Evolutionary conservation across 2,113 vertebrate genomes (phyloP), one percentile per base, ranked within the genome.

Genomic region (Lophura nycthemera): DNA sequence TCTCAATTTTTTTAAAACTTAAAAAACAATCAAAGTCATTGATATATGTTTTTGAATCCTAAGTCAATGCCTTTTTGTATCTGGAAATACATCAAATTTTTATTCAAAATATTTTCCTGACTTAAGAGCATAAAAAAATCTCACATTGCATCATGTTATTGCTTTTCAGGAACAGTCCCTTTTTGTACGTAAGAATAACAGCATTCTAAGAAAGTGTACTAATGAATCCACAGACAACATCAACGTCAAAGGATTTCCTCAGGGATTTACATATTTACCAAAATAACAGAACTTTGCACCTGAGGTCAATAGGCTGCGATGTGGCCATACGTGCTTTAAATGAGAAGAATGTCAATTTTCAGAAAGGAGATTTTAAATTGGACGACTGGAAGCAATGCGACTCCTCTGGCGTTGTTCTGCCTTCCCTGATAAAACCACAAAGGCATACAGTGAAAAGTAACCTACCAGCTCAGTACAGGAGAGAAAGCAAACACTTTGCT

Each of bases 321-420:
- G 38, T 14, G 48, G 21, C 34, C 47, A 47, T 20, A 7, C 27
- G 1, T 13, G 14, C 65, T 65, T 45, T 19, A 9, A 57, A 13
- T 5, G 22, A 17, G 22, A 47, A 79, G n/a, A 77, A 66, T 0
- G 17, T 4, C 38, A 4, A 8, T 48, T 83, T 80, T 45, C 45
- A 70, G 64, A 32, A 48, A 42, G 34, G 21, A 73, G 10, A 64
- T 30, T 89, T 73, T 32, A 21, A 43, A 32, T 3, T 11, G 40
- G 14, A 30, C 8, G 52, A 29, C 25, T 7, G 52, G 25, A 16
- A 15, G 27, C 16, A 29, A 29, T 13, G 13, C 27, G 14, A 34
- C 36, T 70, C 25, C 24, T 3, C 25, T 0, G 0, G 29, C 1
- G 4, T 7, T n/a, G 20, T 3, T 20, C 3, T 12, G 45, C 3